Evolutionary conservation across 1,140 invertebrate species (phyloP), one percentile per base, ranked within the genome.

Genomic region (Dufourea novaeangliae): DNA sequence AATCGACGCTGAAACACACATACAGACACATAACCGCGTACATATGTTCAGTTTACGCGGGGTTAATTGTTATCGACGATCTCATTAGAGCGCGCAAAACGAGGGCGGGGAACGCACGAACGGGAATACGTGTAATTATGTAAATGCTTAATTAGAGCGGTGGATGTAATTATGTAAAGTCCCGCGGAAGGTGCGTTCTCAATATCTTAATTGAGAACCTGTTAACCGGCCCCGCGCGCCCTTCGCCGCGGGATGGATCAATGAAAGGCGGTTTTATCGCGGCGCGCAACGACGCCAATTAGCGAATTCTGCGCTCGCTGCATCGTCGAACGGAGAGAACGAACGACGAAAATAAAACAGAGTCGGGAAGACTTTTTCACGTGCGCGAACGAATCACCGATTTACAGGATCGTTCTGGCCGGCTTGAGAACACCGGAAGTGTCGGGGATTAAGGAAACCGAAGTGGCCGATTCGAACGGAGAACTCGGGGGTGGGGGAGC

Each of bases 21-120:
- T 8, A 8, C 34, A 3, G 34, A 3, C 34, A 8, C 34, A 37
- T 3, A 37, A n/a, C 41, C 72, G 12, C 41, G 22, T 29, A 44
- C 59, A 39, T 22, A 8, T 61, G 64, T 68, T 41, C 63, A 44
- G 32, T 71, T 50, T 64, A 56, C 41, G 44, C 64, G 63, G 44
- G 44, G 76, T 82, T 70, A 75, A 84, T 84, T 84, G 82, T 84
- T 84, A 84, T 84, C 83, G 56, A 44, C 59, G 69, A 84, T 84
- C 78, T 84, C 78, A 80, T 84, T 84, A 84, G 82, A 56, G 54
- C 63, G 41, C 27, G 25, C 72, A 54, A 80, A 77, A 34, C 52
- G 34, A 41, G 37, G 62, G 72, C 29, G 56, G 50, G 11, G 52
- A 52, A 29, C 27, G 62, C 39, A 50, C 25, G 57, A 22, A 62